A percentile compares a stretch with the other conserved stretches of the same genome.
These are phyloP conservation scores for Cirrhinus molitorella DNA, from an alignment of 2,797 vertebrate species.

Conservation along the genomic window DNA sequence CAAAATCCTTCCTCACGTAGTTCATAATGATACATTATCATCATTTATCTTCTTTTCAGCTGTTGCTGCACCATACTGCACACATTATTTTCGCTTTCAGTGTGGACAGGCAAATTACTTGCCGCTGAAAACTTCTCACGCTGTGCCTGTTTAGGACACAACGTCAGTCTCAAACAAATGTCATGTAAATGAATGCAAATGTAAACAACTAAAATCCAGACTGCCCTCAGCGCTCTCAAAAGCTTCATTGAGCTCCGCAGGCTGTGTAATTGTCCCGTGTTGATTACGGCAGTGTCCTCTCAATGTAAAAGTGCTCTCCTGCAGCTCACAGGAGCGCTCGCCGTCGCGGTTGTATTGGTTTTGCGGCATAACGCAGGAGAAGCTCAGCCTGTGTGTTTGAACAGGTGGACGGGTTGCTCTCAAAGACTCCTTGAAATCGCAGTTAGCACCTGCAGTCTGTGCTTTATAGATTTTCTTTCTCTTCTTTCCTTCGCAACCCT, in stretches of 20 bases:
- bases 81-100: neutral
- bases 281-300: neutral
- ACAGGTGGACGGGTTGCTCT: constrained; percentile 24
- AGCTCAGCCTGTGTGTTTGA: constrained; percentile 14
- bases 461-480: constrained; percentile 14
- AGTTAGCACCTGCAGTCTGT: constrained; percentile 25
- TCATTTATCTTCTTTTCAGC: neutral
- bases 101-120: constrained; percentile 12
- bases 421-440: constrained; percentile 8
- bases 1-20: neutral
- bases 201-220: constrained; percentile 2
- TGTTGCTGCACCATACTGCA: neutral
- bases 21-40: neutral
- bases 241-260: constrained; percentile 2
- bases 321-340: neutral
- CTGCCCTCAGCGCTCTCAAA: constrained; percentile 3
- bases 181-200: constrained; percentile 42
- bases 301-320: neutral
- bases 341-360: neutral
- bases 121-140: neutral
- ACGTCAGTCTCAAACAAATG: neutral
- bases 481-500: constrained; percentile 51
- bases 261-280: neutral
- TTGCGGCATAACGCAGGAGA: neutral
- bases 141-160: neutral